phyloP scores from a whole-genome alignment of 2,888 invertebrate genomes.

The Meghimatium bilineatum region DNA sequence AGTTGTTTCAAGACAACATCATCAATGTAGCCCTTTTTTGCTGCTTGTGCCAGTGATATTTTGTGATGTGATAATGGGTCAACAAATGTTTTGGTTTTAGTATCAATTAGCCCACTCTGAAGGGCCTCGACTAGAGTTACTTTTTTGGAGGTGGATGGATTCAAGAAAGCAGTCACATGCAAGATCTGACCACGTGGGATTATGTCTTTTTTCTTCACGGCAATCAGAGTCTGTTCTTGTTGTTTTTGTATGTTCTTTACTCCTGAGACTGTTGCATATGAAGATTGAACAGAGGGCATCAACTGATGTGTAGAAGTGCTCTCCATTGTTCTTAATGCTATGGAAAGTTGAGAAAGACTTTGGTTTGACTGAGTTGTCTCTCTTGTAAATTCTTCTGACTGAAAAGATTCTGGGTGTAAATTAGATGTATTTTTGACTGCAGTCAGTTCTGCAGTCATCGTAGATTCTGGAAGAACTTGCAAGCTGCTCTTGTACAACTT shows the following conservation, averaged over 20 bases:
- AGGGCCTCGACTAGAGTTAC: slow-evolving; percentile 87
- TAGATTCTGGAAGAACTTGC: slow-evolving; percentile 51
- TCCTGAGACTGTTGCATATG: not conserved
- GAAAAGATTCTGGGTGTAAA: not conserved
- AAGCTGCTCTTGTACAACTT: slow-evolving; percentile 60
- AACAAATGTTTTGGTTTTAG: slow-evolving; percentile 60
- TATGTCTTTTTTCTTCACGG: slow-evolving; percentile 62
- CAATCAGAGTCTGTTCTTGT: slow-evolving; percentile 70
- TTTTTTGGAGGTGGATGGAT: slow-evolving; percentile 84
- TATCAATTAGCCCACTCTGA: slow-evolving; percentile 83
- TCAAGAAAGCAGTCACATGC: slow-evolving; percentile 78
- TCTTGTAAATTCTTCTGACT: slow-evolving; percentile 39
- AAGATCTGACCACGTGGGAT: slow-evolving; percentile 69
- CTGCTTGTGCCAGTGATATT: slow-evolving; percentile 88
- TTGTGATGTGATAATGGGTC: slow-evolving; percentile 63
- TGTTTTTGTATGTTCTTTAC: not conserved
- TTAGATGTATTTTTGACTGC: not conserved
- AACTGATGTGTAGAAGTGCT: slow-evolving; percentile 5
- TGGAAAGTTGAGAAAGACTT: slow-evolving; percentile 45
- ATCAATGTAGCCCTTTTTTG: slow-evolving; percentile 87
- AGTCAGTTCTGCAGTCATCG: slow-evolving; percentile 50
- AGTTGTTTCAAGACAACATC: slow-evolving; percentile 88
- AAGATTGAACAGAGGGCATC: not conserved
- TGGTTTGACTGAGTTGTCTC: not conserved
- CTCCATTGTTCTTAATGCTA: slow-evolving; percentile 48